Base-by-base conservation (phyloP, 2,113 vertebrate species). In the Coracopsis vasa region DNA sequence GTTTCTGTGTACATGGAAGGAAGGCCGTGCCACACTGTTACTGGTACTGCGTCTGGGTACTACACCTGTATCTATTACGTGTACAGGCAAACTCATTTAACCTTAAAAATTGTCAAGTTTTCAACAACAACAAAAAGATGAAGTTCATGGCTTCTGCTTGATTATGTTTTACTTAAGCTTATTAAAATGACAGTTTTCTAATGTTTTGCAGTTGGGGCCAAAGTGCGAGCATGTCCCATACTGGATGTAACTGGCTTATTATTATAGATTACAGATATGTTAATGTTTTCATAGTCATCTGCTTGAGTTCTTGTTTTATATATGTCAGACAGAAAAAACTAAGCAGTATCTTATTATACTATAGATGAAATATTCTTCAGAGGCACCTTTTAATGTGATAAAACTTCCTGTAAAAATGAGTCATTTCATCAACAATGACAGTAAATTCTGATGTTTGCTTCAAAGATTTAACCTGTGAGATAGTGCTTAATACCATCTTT, bases 141-240 rank as follows among this genome's bases (percentile, higher is more conserved):
- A 25, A 35, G 11, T 44, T 47, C 6, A 8, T 45, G 21, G 27
- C 8, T 12, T 86, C 62, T 65, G 4, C 11, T 82, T 77, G 9
- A 6, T 61, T 83, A 13, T 73, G 7, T 48, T 42, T 61, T 80
- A 25, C 24, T 51, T 37, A 39, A 44, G 12, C 18, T 54, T 79
- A 20, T 33, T 53, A 29, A 90, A 92, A 69, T 66, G 31, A 12
- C 7, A 48, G 10, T 86, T 64, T 62, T 58, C 25, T 42, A 37
- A 25, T 10, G 5, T 45, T 74, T 83, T 31, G 5, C 10, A 14
- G 1, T 44, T 62, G 74, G 28, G 14, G 33, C 78, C 9, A 23
- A 50, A 44, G 3, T 29, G 3, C 24, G 7, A 60, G 12, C 7
- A 2, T 53, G 24, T 17, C 23, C 13, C 3, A 0, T 45, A 7